phyloP scores from a whole-genome alignment of 2,797 vertebrate species.

The Tokudaia muenninki region DNA sequence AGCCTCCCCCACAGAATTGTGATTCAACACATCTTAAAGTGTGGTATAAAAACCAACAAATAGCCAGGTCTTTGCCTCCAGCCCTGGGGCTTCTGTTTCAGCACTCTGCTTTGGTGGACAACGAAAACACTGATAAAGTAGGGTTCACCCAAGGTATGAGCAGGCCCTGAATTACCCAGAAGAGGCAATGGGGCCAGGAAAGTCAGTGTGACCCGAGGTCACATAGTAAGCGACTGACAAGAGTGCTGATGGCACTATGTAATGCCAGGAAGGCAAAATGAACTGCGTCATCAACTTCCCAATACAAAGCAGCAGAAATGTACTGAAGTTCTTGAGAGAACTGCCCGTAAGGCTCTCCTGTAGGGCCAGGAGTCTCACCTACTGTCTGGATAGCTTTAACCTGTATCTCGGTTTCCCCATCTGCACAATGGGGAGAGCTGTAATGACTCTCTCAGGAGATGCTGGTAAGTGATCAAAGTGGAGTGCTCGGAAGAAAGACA shows the following conservation, averaged over 20 bases:
- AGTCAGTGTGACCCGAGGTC: background rate
- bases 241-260: background rate
- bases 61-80: background rate
- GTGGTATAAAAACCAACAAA: background rate
- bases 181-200: background rate
- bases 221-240: background rate
- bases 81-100: background rate
- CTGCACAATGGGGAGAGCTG: background rate
- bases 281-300: background rate
- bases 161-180: background rate
- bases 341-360: background rate
- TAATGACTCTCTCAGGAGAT: background rate
- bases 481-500: background rate
- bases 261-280: background rate
- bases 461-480: background rate
- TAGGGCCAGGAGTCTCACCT: background rate
- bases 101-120: background rate
- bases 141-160: background rate
- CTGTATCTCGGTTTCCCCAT: slow-evolving; percentile 23
- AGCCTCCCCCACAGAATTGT: background rate
- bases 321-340: background rate
- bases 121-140: background rate
- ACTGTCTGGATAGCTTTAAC: background rate
- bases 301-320: background rate
- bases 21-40: background rate